A percentile compares a stretch with the other conserved stretches of the same genome.
phyloP scores from a whole-genome alignment of 64 coral and sea anemone genomes.

The Dendrophyllia cribrosa region DNA sequence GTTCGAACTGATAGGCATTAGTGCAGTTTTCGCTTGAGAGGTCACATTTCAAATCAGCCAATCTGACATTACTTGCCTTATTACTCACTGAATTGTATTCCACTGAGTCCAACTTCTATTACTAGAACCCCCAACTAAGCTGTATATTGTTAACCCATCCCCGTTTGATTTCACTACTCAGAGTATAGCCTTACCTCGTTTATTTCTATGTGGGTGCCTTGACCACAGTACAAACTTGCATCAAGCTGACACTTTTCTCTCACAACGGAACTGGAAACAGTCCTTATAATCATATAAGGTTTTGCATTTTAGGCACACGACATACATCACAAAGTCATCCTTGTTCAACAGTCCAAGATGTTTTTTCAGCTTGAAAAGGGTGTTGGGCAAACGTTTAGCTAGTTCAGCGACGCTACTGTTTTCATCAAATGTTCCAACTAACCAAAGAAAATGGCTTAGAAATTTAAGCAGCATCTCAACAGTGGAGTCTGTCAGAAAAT shows the following conservation, averaged over 20 bases:
- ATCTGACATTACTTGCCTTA: too few relatives aligned
- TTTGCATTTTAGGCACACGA: conserved; percentile 63
- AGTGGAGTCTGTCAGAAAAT: too few relatives aligned
- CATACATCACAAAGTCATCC: conserved; percentile 62
- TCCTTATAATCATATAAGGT: conserved; percentile 65
- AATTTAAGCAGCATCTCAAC: too few relatives aligned
- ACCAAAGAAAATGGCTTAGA: conserved; percentile 65
- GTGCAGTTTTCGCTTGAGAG: too few relatives aligned
- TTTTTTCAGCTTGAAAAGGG: conserved; percentile 61
- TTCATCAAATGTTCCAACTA: conserved; percentile 56
- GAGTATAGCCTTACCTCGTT: conserved; percentile 69
- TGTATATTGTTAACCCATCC: too few relatives aligned
- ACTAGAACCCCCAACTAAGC: too few relatives aligned
- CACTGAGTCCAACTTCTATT: too few relatives aligned
- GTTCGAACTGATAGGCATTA: too few relatives aligned
- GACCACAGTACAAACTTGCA: conserved; percentile 71
- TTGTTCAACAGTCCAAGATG: conserved; percentile 25
- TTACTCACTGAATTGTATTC: too few relatives aligned
- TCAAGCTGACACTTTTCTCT: conserved; percentile 52
- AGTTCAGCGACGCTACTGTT: conserved; percentile 8
- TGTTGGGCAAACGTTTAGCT: conserved; percentile 35
- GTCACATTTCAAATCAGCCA: too few relatives aligned
- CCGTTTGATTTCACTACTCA: too few relatives aligned
- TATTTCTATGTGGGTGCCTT: conserved; percentile 65
- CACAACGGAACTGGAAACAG: conserved; percentile 61